Base-by-base conservation (phyloP, 2,888 invertebrate species). In the Dynastes hyllus region DNA sequence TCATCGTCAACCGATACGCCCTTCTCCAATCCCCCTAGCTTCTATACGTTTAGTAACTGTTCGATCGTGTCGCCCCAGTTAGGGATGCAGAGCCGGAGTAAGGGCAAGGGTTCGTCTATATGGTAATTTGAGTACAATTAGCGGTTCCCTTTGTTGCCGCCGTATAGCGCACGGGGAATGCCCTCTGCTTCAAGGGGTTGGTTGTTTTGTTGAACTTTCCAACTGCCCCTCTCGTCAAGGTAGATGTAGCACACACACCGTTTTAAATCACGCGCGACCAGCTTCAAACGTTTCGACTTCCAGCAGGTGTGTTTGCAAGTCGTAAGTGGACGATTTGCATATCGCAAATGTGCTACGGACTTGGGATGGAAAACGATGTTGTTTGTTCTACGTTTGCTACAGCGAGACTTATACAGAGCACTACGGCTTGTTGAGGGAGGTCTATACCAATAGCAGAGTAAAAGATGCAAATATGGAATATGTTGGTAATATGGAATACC, bases 81-180 rank as follows among this genome's bases (percentile, higher is more conserved):
- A 80, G 80, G 73, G 80, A 80, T 79, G 79, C 81, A 81, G 80
- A 81, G 80, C 79, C 82, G 81, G 81, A 81, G 79, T 80, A 78
- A 79, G 63, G 79, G 63, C 79, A 80, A 80, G 82, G 81, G 81
- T 83, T 78, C 81, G 80, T 79, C 81, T 84, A 83, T 84, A 83
- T 83, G 84, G 83, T 83, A 84, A 84, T 84, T 84, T 83, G 83
- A 80, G 83, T 81, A 82, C 82, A 84, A 84, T 84, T 84, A 84
- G 83, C 78, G 81, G 81, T 78, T 79, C 81, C 81, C 76, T 82
- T 81, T 81, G 81, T 80, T 80, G 79, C 77, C 79, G 45, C 11
- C 11, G 45, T 45, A 45, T 0, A 45, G 45, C 45, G 45, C 8
- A 45, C 53, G 66, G 73, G 79, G 71, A 79, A 79, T 32, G 9